Conservation (phyloP, 2,888 invertebrate species). For the Coleophora deauratella region DNA sequence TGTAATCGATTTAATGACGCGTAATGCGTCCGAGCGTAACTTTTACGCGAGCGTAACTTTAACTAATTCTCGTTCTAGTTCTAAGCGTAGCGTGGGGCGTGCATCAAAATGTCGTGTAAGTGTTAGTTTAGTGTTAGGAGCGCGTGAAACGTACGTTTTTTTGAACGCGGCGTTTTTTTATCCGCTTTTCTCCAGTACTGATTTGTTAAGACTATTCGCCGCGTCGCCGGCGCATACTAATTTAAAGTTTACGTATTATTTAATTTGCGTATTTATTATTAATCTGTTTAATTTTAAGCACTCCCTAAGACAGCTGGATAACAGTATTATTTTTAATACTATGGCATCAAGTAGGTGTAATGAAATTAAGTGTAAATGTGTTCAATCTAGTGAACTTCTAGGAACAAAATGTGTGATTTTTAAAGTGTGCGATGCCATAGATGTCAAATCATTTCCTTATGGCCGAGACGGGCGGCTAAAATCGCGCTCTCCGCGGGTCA, state of each 20-base stretch:
- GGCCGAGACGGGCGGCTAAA: constrained; percentile 18
- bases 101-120: constrained; percentile 24
- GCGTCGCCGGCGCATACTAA: constrained; percentile 21
- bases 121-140: constrained; percentile 28
- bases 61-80: constrained; percentile 5
- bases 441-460: constrained; percentile 1
- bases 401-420: constrained; percentile 10
- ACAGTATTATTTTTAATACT: constrained; percentile 41
- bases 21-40: neutral
- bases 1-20: constrained; percentile 3
- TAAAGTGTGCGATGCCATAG: constrained; percentile 18
- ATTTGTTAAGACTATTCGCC: constrained; percentile 27
- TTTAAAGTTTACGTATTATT: constrained; percentile 28
- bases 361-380: constrained; percentile 18
- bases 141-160: constrained; percentile 37
- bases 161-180: constrained; percentile 27
- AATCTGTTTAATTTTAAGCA: constrained; percentile 30
- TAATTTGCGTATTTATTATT: constrained; percentile 36
- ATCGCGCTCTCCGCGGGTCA: constrained; percentile 13
- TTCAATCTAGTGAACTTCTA: constrained; percentile 18
- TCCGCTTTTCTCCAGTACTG: constrained; percentile 58
- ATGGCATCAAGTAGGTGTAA: constrained; percentile 18
- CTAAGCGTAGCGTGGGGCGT: constrained; percentile 19
- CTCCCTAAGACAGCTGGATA: constrained; percentile 29
- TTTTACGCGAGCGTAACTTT: constrained; percentile 1